These are phyloP conservation scores for Forbesichthys agassizii DNA, from an alignment of 2,113 vertebrate genomes.

Conservation along the genomic window DNA sequence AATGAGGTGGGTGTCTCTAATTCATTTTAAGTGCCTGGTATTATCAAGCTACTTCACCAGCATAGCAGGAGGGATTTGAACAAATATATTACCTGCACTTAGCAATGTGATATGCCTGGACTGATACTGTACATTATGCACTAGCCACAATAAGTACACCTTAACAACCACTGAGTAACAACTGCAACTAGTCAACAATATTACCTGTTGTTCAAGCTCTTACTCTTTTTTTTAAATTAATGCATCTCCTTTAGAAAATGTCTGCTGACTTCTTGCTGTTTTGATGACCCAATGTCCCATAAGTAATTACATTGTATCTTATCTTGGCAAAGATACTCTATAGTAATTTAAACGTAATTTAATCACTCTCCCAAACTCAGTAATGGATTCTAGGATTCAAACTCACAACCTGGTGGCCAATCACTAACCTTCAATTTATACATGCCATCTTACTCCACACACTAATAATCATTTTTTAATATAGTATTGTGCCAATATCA, in stretches of 20 bases:
- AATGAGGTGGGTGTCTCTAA: constrained; percentile 26
- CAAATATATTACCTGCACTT: neutral
- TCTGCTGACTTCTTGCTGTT: too few species aligned
- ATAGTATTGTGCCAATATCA: constrained; percentile 23
- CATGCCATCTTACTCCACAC: neutral
- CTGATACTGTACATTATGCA: too few species aligned
- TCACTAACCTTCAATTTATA: neutral
- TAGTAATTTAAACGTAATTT: neutral
- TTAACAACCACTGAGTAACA: too few species aligned
- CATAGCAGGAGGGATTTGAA: neutral
- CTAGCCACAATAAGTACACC: too few species aligned
- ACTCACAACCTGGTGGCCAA: neutral
- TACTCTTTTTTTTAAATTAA: too few species aligned
- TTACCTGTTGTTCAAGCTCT: too few species aligned
- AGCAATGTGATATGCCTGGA: neutral
- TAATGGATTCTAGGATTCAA: neutral
- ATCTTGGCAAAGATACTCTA: neutral
- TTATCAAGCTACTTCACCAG: neutral
- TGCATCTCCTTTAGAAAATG: too few species aligned
- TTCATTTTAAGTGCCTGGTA: constrained; percentile 22
- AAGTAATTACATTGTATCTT: too few species aligned
- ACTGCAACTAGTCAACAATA: too few species aligned
- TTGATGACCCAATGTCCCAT: too few species aligned
- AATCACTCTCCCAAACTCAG: neutral
- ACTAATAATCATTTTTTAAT: neutral